Evolutionary conservation across 2,113 vertebrate genomes (phyloP), one percentile per base, ranked within the genome.

Genomic region (Oncorhynchus nerka): DNA sequence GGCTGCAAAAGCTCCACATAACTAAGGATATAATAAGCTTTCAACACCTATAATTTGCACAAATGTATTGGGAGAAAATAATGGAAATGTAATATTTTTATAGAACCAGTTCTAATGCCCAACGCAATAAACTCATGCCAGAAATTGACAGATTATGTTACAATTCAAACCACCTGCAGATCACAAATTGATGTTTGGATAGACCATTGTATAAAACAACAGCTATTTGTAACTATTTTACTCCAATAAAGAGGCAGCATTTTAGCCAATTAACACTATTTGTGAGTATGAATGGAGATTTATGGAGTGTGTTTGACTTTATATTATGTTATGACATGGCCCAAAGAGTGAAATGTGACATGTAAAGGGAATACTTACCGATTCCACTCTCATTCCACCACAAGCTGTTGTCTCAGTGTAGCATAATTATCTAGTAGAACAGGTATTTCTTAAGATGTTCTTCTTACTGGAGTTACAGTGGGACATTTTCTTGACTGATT

Each of bases 41-140:
- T 86, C 86, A 83, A 64, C 84, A 49, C 78, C 82, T 84, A 80
- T 76, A 75, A 76, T 86, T 79, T 79, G 73, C 70, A 57, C 57
- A 71, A 82, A 75, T 70, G 76, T 51, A 75, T 30, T 59, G 71
- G 77, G 79, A 82, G 79, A 81, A 81, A 85, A 83, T 85, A 79
- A 85, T 87, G 66, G 28, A 78, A 81, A 83, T 82, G 71, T 68
- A 68, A 84, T 80, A 74, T 79, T 82, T 84, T 79, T 83, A 78
- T 83, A 80, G 73, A 65, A 51, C 70, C 73, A 71, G 26, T 79
- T 79, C 76, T 79, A 73, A 83, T 84, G 76, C 76, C 81, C 80
- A n/a, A 28, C 71, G 74, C 84, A 85, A 80, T 82, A 82, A 78
- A 80, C 73, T 65, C 61, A 67, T 72, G 76, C 55, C 71, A 80